Conservation (phyloP, 2,888 invertebrate species). For the Drosophila robusta region DNA sequence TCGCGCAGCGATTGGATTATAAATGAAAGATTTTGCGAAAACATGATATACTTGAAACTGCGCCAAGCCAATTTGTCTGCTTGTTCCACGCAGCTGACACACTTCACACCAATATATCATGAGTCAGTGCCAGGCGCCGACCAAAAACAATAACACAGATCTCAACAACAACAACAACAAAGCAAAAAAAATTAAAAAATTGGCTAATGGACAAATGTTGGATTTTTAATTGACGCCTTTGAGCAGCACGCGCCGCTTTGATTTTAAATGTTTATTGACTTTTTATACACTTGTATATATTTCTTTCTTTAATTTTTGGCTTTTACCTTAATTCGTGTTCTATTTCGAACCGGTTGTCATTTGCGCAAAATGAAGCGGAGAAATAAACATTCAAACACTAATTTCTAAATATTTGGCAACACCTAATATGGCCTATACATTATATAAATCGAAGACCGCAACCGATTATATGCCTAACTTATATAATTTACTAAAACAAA, state of each 20-base stretch:
- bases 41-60: slow-evolving; percentile 11
- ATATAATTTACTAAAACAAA: slow-evolving; percentile 45
- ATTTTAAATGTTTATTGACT: slow-evolving; percentile 41
- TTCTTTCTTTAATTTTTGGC: slow-evolving; percentile 23
- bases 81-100: slow-evolving; percentile 50
- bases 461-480: slow-evolving; percentile 37
- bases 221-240: slow-evolving; percentile 72
- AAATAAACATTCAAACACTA: slow-evolving; percentile 22
- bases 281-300: slow-evolving; percentile 24
- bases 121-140: slow-evolving; percentile 56
- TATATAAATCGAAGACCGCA: slow-evolving; percentile 41
- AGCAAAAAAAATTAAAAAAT: slow-evolving; percentile 16
- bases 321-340: slow-evolving; percentile 41
- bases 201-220: slow-evolving; percentile 61
- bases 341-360: slow-evolving; percentile 61
- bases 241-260: slow-evolving; percentile 69
- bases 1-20: slow-evolving; percentile 14
- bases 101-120: slow-evolving; percentile 54
- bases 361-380: slow-evolving; percentile 13
- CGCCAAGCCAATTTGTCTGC: slow-evolving; percentile 34
- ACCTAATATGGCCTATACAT: slow-evolving; percentile 23
- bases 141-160: slow-evolving; percentile 12
- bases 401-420: slow-evolving; percentile 21
- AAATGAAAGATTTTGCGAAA: slow-evolving; percentile 18
- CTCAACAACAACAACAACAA: slow-evolving; percentile 4